A percentile compares a stretch with the other conserved stretches of the same genome.
Conservation (phyloP, 2,888 invertebrate species). For the Saturnia pavonia region DNA sequence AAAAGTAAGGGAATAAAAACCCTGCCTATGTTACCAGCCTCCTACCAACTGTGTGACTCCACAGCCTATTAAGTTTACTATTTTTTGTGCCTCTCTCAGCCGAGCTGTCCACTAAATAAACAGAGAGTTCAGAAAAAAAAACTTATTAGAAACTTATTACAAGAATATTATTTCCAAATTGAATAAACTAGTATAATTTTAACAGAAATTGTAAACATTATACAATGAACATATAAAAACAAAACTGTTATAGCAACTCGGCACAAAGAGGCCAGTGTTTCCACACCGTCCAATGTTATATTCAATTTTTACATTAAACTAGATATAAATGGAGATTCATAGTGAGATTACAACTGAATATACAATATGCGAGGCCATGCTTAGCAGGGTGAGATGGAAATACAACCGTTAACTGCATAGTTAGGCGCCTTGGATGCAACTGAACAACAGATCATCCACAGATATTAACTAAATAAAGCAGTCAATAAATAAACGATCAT, state of each 20-base stretch:
- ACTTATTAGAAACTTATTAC: slow-evolving; percentile 4
- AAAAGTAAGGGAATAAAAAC: slow-evolving; percentile 57
- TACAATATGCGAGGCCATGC: slow-evolving; percentile 73
- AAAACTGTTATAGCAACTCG: slow-evolving; percentile 7
- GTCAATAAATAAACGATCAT: slow-evolving; percentile 83
- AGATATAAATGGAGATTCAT: slow-evolving; percentile 72
- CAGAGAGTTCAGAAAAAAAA: slow-evolving; percentile 33
- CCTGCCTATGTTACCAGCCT: slow-evolving; percentile 31
- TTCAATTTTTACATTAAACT: slow-evolving; percentile 68
- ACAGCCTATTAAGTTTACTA: slow-evolving; percentile 64
- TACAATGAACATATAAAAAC: background rate
- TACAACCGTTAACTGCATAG: slow-evolving; percentile 72
- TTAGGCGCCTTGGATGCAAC: slow-evolving; percentile 65
- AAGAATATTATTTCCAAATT: background rate
- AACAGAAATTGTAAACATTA: background rate
- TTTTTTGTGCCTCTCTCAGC: slow-evolving; percentile 64
- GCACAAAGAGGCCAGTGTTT: slow-evolving; percentile 42
- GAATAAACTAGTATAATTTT: slow-evolving; percentile 4
- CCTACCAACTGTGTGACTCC: slow-evolving; percentile 39
- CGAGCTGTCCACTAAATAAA: slow-evolving; percentile 35
- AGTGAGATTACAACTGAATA: slow-evolving; percentile 76
- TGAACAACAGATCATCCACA: slow-evolving; percentile 44
- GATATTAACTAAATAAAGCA: slow-evolving; percentile 79
- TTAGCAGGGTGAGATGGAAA: slow-evolving; percentile 75
- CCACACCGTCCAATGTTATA: slow-evolving; percentile 77